Percentiles rank a stretch among this genome's conserved stretches.
Conservation (phyloP, 2,797 vertebrate genomes). For the Intellagama lesueurii region DNA sequence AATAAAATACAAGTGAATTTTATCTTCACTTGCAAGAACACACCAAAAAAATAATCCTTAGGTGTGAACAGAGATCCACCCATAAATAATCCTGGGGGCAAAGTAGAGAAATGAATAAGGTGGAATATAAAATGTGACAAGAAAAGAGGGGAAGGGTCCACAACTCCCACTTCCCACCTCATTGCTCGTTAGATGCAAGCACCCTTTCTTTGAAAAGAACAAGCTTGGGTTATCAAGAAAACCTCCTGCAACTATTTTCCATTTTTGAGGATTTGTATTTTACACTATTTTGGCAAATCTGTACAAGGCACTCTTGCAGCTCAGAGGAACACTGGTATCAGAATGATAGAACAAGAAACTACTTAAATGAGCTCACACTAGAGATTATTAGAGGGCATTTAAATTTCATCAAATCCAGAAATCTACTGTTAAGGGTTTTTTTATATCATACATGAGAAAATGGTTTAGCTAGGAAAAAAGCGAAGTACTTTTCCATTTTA, state of each 20-base stretch:
- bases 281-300: not conserved
- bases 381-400: not conserved
- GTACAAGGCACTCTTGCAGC: slow-evolving; percentile 15
- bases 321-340: not conserved
- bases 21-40: not conserved
- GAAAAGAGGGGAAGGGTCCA: not conserved
- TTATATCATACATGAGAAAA: not conserved
- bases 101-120: not conserved
- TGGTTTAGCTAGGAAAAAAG: not conserved
- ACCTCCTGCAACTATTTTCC: not conserved
- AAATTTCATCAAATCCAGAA: not conserved
- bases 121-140: not conserved
- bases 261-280: not conserved
- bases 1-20: not conserved
- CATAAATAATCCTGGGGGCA: not conserved
- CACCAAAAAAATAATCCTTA: not conserved
- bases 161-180: not conserved
- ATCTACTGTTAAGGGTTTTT: slow-evolving; percentile 2
- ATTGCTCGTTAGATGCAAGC: not conserved
- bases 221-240: not conserved
- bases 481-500: not conserved
- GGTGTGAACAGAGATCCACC: not conserved
- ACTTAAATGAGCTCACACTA: not conserved
- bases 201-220: slow-evolving; percentile 15
- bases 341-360: not conserved